phyloP scores from a whole-genome alignment of 2,888 invertebrate genomes.

The Dynastes hyllus region DNA sequence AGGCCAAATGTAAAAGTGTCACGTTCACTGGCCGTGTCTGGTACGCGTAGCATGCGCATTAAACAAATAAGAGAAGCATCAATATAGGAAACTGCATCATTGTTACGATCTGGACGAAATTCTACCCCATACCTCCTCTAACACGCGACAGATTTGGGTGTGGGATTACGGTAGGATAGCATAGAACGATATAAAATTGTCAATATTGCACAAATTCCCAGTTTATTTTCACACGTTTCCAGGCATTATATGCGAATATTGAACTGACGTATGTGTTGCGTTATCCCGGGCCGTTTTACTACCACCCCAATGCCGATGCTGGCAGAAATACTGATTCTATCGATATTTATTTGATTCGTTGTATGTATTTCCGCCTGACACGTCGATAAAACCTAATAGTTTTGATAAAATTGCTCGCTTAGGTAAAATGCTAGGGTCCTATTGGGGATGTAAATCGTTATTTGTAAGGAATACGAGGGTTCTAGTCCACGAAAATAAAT shows the following conservation, averaged over 20 bases:
- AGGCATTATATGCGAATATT: neutral
- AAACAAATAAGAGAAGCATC: constrained; percentile 60
- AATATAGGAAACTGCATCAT: constrained; percentile 56
- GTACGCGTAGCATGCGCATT: constrained; percentile 54
- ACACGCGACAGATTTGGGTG: neutral
- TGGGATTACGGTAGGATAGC: neutral
- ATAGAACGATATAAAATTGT: constrained; percentile 1
- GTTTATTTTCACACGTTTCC: constrained; percentile 19
- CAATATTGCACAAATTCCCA: constrained; percentile 22
- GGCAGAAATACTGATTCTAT: constrained; percentile 7
- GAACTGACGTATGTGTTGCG: neutral
- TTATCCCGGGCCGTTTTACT: neutral
- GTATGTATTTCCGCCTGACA: neutral
- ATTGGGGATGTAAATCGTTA: neutral
- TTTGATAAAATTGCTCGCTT: constrained; percentile 23
- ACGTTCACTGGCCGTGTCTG: constrained; percentile 61
- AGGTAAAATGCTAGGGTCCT: neutral
- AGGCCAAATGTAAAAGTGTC: constrained; percentile 68
- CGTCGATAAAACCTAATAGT: constrained; percentile 14
- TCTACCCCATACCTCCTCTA: neutral
- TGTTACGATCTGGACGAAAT: constrained; percentile 49
- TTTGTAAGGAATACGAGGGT: neutral
- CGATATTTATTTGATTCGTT: constrained; percentile 22
- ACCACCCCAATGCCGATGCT: neutral
- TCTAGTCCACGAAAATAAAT: neutral